Base-by-base conservation (phyloP, 2,113 vertebrate species). In the Phycodurus eques region DNA sequence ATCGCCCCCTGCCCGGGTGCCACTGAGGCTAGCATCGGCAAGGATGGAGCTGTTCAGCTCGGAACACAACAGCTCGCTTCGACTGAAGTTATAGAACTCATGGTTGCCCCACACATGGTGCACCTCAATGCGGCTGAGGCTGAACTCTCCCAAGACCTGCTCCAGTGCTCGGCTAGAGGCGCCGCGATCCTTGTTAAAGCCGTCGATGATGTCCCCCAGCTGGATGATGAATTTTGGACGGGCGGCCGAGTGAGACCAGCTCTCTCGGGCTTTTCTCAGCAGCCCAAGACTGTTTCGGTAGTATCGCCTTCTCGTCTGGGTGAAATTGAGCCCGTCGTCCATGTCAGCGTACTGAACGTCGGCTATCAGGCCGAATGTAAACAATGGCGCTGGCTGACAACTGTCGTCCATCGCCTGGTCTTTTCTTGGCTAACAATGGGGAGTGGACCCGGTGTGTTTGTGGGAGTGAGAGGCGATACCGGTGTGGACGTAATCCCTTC, bases 61-160 rank as follows among this genome's bases (percentile, higher is more conserved):
- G 0, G 85, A 97, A 8, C 43, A 64, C 20, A 77, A 71, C 78
- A 98, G 89, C 49, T 74, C 80, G 20, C 91, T 81, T 80, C 96
- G 87, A 79, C 85, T 94, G 87, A 98, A 99, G 89, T 98, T 99
- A 31, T 98, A 99, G 3, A 98, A 91, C 81, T 99, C 97, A 27
- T 99, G 97, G 85, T 99, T 99, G 0, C 96, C 96, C 97, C 96
- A 99, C 0, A 94, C 88, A 33, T 99, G 96, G 70, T 98, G 95
- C 2, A 96, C 93, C 8, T 92, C 85, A 31, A 70, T 82, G 2
- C 82, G 73, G 15, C 92, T 75, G 78, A 70, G 87, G 70, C 85
- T 46, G 72, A 98, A 90, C 13, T 83, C 92, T 0, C 20, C 72
- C 83, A 97, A 75, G 22, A 98, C 95, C 10, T 71, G 70, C 51